phyloP scores from a whole-genome alignment of 2,797 vertebrate species.

The Catostomus latipinnis region DNA sequence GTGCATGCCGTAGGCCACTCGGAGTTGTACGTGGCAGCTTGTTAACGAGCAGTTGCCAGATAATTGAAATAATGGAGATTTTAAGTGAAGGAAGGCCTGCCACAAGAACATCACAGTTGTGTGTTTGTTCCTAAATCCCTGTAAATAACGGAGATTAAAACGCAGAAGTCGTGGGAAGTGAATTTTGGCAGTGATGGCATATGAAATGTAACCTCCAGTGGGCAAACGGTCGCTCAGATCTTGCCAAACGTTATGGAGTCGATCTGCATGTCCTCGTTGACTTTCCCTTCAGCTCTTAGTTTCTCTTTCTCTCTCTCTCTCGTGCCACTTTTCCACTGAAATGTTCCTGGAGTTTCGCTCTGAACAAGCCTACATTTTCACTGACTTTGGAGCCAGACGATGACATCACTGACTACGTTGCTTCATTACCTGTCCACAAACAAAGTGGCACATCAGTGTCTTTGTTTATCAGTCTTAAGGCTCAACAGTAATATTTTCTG shows the following conservation, averaged over 20 bases:
- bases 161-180: constrained; percentile 11
- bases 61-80: constrained; percentile 47
- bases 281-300: too few relatives aligned
- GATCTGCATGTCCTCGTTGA: too few relatives aligned
- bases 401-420: too few relatives aligned
- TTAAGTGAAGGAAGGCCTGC: background rate
- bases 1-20: constrained; percentile 9
- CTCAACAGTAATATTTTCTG: too few relatives aligned
- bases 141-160: background rate
- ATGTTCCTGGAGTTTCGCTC: too few relatives aligned
- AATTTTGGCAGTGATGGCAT: constrained; percentile 37
- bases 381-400: too few relatives aligned
- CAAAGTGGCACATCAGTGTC: too few relatives aligned
- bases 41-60: constrained; percentile 53
- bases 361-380: too few relatives aligned
- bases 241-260: constrained; percentile 15
- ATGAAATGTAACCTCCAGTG: constrained; percentile 38
- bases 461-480: too few relatives aligned
- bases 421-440: too few relatives aligned
- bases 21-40: background rate
- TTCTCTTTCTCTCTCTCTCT: too few relatives aligned
- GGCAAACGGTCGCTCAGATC: constrained; percentile 32
- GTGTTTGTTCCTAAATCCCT: constrained; percentile 1
- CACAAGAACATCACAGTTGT: background rate
- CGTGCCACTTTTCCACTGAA: too few relatives aligned